Conservation (phyloP, 2,797 vertebrate species). For the Pseudopleuronectes americanus region DNA sequence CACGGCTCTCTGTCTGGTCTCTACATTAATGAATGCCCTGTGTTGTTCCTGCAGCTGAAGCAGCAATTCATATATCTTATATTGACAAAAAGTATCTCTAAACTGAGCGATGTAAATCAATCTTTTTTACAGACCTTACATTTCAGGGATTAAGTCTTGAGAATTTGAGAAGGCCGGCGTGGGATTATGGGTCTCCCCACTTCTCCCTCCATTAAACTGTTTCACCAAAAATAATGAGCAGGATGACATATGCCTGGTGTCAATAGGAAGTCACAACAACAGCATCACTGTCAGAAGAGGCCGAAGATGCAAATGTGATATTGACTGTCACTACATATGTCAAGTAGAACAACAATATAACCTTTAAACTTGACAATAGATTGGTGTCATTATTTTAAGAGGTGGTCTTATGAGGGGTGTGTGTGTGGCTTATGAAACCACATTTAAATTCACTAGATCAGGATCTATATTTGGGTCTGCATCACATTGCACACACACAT, state of each 20-base stretch:
- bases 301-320: constrained; percentile 77
- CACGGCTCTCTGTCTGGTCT: constrained; percentile 61
- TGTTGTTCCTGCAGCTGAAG: constrained; percentile 45
- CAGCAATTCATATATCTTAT: constrained; percentile 33
- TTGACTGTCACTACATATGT: constrained; percentile 72
- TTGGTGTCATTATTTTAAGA: constrained; percentile 54
- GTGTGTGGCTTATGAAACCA: constrained; percentile 19
- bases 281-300: constrained; percentile 73
- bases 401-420: constrained; percentile 50
- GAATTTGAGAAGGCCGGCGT: constrained; percentile 41
- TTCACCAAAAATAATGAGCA: constrained; percentile 81
- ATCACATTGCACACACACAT: no score
- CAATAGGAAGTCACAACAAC: constrained; percentile 77
- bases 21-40: constrained; percentile 59
- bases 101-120: constrained; percentile 31
- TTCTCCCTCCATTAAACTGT: constrained; percentile 58
- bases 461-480: no score
- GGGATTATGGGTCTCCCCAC: not conserved
- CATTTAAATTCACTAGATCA: no score
- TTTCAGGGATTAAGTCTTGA: constrained; percentile 52
- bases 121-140: constrained; percentile 22
- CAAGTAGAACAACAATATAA: constrained; percentile 74
- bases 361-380: constrained; percentile 75
- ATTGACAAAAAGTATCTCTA: constrained; percentile 35
- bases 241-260: constrained; percentile 77